Percentiles rank a stretch among this genome's conserved stretches.
phyloP scores from a whole-genome alignment of 1,140 invertebrate genomes.

The Dendrolimus punctatus region DNA sequence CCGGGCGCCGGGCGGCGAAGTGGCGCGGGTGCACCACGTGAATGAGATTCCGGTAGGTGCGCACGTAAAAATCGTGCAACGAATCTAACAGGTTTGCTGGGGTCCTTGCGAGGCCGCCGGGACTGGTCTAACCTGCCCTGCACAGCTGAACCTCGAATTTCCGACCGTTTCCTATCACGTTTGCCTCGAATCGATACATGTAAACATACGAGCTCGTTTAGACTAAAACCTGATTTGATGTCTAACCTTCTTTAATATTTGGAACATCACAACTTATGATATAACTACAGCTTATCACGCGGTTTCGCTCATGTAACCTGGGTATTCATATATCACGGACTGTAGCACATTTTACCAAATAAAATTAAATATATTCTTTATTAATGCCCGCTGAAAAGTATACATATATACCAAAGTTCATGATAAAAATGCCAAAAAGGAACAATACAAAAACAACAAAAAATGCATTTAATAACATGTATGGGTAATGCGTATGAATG shows the following conservation, averaged over 20 bases:
- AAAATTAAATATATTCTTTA: no score
- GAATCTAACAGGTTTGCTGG: conserved; percentile 71
- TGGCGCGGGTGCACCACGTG: conserved; percentile 56
- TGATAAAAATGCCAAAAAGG: no score
- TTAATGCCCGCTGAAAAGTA: no score
- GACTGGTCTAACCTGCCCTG: conserved; percentile 71
- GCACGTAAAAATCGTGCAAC: conserved; percentile 72
- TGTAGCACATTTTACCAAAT: no score
- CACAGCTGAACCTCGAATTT: conserved; percentile 66
- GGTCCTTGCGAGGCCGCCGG: conserved; percentile 68
- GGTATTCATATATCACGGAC: no score
- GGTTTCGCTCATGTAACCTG: no score
- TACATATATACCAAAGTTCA: no score
- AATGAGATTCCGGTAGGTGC: conserved; percentile 70
- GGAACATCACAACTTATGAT: conserved; percentile 7
- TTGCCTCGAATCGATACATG: conserved; percentile 36
- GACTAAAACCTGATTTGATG: conserved; percentile 10
- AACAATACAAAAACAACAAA: no score
- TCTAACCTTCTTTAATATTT: conserved; percentile 8
- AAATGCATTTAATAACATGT: no score
- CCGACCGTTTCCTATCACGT: conserved; percentile 61
- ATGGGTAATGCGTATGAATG: no score
- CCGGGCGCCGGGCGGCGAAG: conserved; percentile 34
- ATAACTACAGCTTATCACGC: conserved; percentile 3
- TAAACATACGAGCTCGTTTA: conserved; percentile 36